Conservation (phyloP, 2,888 invertebrate species). For the Stenichneumon culpator region DNA sequence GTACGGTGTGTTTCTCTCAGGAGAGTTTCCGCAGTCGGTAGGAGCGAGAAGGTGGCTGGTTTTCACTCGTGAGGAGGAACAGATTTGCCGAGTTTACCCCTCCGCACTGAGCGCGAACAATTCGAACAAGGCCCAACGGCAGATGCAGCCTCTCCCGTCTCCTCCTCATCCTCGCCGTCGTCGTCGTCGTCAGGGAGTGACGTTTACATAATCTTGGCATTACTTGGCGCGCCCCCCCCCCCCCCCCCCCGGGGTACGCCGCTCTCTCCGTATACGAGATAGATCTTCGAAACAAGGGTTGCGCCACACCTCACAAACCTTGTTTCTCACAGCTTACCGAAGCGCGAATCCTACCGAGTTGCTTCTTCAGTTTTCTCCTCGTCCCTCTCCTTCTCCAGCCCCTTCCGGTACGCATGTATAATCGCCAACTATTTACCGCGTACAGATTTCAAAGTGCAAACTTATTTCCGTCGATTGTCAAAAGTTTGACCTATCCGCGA, state of each 20-base stretch:
- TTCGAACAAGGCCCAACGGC: constrained; percentile 76
- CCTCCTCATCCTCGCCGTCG: constrained; percentile 3
- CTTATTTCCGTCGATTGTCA: constrained; percentile 15
- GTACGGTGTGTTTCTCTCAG: constrained; percentile 26
- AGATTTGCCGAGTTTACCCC: constrained; percentile 54
- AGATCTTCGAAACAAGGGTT: constrained; percentile 43
- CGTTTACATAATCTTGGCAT: constrained; percentile 83
- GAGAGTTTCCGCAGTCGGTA: constrained; percentile 35
- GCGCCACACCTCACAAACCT: constrained; percentile 1
- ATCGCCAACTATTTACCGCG: constrained; percentile 4
- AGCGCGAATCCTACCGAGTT: constrained; percentile 15
- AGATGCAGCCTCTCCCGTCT: constrained; percentile 67
- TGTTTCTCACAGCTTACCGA: constrained; percentile 23
- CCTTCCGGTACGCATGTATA: neutral
- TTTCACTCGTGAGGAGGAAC: constrained; percentile 55
- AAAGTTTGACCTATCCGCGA: constrained; percentile 19
- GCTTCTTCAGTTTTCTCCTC: neutral
- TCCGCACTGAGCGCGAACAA: constrained; percentile 68
- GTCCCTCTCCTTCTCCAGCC: neutral
- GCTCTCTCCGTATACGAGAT: constrained; percentile 36
- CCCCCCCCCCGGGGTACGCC: neutral
- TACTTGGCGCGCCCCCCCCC: constrained; percentile 72
- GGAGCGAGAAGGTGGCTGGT: constrained; percentile 36
- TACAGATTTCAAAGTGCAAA: constrained; percentile 22
- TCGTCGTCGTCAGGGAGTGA: constrained; percentile 71